These are phyloP conservation scores for Ennomos quercinarius DNA, from an alignment of 2,888 invertebrate species.

Conservation along the genomic window DNA sequence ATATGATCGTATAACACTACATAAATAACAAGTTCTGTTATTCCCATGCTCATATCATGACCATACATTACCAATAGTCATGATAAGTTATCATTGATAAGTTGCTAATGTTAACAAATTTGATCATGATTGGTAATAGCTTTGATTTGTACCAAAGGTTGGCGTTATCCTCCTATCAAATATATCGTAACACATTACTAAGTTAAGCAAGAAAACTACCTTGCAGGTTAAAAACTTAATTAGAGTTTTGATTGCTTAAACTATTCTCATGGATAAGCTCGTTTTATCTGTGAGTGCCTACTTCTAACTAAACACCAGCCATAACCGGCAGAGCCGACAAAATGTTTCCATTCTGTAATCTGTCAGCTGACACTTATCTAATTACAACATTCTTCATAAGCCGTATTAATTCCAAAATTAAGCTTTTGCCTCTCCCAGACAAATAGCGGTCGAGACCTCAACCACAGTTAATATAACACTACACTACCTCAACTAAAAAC, in stretches of 20 bases:
- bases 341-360: slow-evolving; percentile 59
- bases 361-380: slow-evolving; percentile 63
- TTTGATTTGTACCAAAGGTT: too few species aligned
- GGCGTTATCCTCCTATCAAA: not conserved
- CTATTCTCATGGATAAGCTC: not conserved
- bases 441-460: slow-evolving; percentile 53
- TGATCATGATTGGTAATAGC: too few species aligned
- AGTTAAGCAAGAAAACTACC: too few species aligned
- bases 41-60: not conserved
- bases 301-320: slow-evolving; percentile 34
- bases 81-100: too few species aligned
- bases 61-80: not conserved
- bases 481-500: slow-evolving; percentile 40
- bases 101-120: too few species aligned
- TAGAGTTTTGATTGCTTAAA: too few species aligned
- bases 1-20: too few species aligned
- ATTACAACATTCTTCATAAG: slow-evolving; percentile 59
- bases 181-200: too few species aligned
- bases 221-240: too few species aligned
- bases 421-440: slow-evolving; percentile 42
- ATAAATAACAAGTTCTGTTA: too few species aligned
- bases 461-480: slow-evolving; percentile 25
- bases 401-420: slow-evolving; percentile 58
- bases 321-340: slow-evolving; percentile 53
- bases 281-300: not conserved